These are phyloP conservation scores for Drosophila pegasa DNA, from an alignment of 2,888 invertebrate species.

Conservation along the genomic window DNA sequence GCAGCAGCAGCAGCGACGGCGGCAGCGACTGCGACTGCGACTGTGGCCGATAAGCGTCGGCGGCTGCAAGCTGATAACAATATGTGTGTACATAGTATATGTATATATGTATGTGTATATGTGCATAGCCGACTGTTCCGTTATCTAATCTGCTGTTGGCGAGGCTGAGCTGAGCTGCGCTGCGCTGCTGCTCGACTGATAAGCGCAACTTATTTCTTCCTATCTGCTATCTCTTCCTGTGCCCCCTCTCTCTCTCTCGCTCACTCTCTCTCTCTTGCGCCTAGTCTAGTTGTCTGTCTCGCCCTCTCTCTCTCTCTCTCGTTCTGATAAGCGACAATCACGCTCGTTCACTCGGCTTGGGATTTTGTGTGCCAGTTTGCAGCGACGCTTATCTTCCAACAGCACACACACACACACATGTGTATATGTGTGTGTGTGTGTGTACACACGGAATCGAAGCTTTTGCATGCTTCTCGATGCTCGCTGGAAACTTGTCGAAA, in stretches of 20 bases:
- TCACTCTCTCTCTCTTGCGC: background rate
- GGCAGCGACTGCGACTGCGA: conserved; percentile 7
- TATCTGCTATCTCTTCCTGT: conserved; percentile 52
- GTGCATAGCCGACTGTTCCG: conserved; percentile 15
- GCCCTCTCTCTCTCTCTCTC: background rate
- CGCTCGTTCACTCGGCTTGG: conserved; percentile 51
- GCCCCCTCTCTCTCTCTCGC: conserved; percentile 10
- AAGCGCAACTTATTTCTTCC: conserved; percentile 46
- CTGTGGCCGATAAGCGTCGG: conserved; percentile 25
- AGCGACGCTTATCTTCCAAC: conserved; percentile 35
- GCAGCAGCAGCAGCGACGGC: conserved; percentile 22
- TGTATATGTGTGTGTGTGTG: background rate
- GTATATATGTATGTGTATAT: background rate
- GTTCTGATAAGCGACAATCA: conserved; percentile 56
- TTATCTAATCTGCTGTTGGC: conserved; percentile 54
- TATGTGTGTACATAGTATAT: conserved; percentile 4
- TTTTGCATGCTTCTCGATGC: conserved; percentile 4
- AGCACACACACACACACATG: conserved; percentile 1
- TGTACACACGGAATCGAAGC: conserved; percentile 20
- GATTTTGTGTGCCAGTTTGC: conserved; percentile 56
- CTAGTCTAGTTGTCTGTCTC: background rate
- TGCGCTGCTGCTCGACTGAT: conserved; percentile 42
- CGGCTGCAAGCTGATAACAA: conserved; percentile 20
- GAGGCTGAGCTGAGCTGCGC: conserved; percentile 19
- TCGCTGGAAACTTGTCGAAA: conserved; percentile 5